phyloP scores from a whole-genome alignment of 1,140 invertebrate genomes.

The Brachionus plicatilis region DNA sequence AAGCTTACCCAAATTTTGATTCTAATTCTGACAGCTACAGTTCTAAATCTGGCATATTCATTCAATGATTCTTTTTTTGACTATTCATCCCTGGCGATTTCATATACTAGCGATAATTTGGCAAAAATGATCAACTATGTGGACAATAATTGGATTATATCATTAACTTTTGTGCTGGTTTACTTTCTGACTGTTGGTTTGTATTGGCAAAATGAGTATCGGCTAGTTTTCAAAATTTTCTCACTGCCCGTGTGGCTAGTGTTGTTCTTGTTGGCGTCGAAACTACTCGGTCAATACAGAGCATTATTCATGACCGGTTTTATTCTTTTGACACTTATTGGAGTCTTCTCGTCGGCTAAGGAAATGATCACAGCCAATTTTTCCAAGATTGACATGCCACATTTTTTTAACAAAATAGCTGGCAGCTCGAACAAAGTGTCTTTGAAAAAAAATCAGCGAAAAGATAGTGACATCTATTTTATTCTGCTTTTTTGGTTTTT shows the following conservation, averaged over 20 bases:
- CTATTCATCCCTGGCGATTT: not conserved
- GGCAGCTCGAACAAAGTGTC: not conserved
- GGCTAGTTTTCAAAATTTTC: not conserved
- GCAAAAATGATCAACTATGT: not conserved
- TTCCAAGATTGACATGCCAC: not conserved
- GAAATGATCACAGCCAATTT: not conserved
- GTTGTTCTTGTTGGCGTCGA: not conserved
- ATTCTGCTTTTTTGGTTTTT: constrained; percentile 16
- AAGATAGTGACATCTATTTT: constrained; percentile 25
- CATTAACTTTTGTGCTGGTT: not conserved
- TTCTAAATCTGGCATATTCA: not conserved
- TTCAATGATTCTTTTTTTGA: not conserved
- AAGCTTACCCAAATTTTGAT: not conserved
- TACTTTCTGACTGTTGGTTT: not conserved
- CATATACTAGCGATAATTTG: not conserved
- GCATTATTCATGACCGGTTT: not conserved
- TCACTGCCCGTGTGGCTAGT: not conserved
- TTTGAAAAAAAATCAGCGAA: not conserved
- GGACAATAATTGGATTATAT: not conserved
- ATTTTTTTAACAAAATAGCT: not conserved
- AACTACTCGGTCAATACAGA: constrained; percentile 7
- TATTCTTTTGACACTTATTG: not conserved
- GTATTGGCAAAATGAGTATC: not conserved
- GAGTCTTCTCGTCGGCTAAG: not conserved
- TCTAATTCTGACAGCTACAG: not conserved